A percentile compares a stretch with the other conserved stretches of the same genome.
phyloP scores from a whole-genome alignment of 1,140 invertebrate species.

The Megathymus violae region DNA sequence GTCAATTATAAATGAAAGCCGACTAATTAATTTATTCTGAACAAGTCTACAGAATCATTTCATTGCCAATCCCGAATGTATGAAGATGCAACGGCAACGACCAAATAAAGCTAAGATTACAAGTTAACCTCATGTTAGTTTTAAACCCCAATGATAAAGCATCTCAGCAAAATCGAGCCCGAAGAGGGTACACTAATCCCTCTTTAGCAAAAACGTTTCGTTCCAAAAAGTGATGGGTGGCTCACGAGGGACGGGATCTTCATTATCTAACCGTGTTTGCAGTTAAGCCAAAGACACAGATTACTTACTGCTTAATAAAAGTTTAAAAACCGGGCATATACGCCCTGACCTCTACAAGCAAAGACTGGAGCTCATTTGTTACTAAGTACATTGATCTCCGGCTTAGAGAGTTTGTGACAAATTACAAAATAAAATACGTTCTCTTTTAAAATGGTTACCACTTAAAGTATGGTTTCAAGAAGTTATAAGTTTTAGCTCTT shows the following conservation, averaged over 20 bases:
- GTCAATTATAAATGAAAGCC: too few relatives aligned
- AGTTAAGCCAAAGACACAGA: conserved; percentile 75
- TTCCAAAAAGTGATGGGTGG: conserved; percentile 81
- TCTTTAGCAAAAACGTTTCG: conserved; percentile 83
- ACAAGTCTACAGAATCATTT: conserved; percentile 61
- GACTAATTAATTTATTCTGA: conserved; percentile 3
- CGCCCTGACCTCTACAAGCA: conserved; percentile 20
- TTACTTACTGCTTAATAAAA: conserved; percentile 64
- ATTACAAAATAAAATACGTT: conserved; percentile 2
- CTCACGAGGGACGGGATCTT: conserved; percentile 73
- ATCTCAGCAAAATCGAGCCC: conserved; percentile 76
- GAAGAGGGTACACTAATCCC: conserved; percentile 80
- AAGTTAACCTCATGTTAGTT: conserved; percentile 82
- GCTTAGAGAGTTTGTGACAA: conserved; percentile 11
- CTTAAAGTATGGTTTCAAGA: too few relatives aligned
- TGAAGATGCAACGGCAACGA: conserved; percentile 74
- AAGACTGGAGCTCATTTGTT: conserved; percentile 15
- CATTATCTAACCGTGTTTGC: conserved; percentile 78
- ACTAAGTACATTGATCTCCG: conserved; percentile 15
- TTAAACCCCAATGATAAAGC: conserved; percentile 81
- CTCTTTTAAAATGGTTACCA: conserved; percentile 2
- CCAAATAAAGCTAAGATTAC: conserved; percentile 82
- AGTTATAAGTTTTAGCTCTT: too few relatives aligned
- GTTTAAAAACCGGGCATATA: conserved; percentile 33
- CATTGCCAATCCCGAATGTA: conserved; percentile 66